These are phyloP conservation scores for Arctocebus calabarensis DNA, from an alignment of 2,797 vertebrate species.

Conservation along the genomic window DNA sequence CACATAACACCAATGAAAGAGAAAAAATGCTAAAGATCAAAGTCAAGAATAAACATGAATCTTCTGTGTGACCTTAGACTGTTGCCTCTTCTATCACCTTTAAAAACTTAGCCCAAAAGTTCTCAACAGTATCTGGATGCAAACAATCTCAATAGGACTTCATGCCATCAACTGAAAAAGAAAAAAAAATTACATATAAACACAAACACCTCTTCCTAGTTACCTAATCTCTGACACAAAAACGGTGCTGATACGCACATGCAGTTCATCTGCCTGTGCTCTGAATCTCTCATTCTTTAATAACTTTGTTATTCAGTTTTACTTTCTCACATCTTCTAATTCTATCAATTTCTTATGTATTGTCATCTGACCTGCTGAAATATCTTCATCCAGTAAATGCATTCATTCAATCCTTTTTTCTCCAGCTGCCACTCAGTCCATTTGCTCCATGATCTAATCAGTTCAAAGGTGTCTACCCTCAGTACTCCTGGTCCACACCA, in stretches of 20 bases:
- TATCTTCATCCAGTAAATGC: neutral
- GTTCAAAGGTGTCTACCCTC: accelerated
- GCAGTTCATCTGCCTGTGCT: neutral
- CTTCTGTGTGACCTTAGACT: neutral
- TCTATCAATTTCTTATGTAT: neutral
- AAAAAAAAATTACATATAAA: neutral
- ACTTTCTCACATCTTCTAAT: neutral
- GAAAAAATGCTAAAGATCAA: neutral
- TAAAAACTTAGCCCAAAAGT: neutral
- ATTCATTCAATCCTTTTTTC: neutral
- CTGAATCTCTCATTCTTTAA: neutral
- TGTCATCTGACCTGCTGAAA: neutral
- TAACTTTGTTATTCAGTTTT: neutral
- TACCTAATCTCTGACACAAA: neutral
- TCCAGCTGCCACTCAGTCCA: neutral
- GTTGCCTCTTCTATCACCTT: neutral
- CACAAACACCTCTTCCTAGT: neutral
- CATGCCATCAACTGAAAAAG: neutral
- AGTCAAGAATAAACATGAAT: neutral
- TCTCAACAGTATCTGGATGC: neutral
- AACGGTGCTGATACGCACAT: accelerated
- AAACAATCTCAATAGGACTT: neutral
- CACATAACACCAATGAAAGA: neutral
- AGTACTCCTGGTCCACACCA: accelerated
- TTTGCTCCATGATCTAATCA: neutral